Conservation (phyloP, 2,888 invertebrate genomes). For the Watsonalla binaria region DNA sequence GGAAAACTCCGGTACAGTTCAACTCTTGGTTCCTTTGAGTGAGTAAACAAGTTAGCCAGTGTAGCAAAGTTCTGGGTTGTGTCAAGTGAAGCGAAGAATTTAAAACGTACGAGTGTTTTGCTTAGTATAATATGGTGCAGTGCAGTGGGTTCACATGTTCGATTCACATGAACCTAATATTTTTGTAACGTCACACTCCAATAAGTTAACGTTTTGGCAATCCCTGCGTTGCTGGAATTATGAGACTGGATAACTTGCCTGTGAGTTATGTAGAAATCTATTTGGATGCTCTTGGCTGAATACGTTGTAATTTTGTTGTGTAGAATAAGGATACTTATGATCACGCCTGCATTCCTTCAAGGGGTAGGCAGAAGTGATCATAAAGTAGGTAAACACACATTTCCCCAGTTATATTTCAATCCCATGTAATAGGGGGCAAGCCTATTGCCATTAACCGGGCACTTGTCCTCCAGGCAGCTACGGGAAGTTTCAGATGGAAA, state of each 20-base stretch:
- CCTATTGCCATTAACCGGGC: too few species aligned
- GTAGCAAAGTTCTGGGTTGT: conserved; percentile 30
- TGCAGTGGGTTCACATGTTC: not conserved
- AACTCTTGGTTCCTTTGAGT: conserved; percentile 30
- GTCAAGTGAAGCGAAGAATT: conserved; percentile 30
- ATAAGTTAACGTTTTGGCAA: not conserved
- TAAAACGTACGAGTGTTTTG: conserved; percentile 15
- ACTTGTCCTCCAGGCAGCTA: too few species aligned
- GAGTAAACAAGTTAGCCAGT: conserved; percentile 30
- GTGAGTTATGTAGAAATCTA: not conserved
- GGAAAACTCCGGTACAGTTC: conserved; percentile 24
- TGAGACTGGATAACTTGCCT: not conserved
- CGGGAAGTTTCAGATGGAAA: too few species aligned
- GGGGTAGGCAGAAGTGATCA: too few species aligned
- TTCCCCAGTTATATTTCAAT: too few species aligned
- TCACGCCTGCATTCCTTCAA: too few species aligned
- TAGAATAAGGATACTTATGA: too few species aligned
- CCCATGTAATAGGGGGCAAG: too few species aligned
- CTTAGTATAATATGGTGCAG: not conserved
- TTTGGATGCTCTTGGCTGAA: not conserved
- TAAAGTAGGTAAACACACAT: too few species aligned
- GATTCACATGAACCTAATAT: not conserved
- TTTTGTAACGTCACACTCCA: not conserved
- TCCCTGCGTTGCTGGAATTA: not conserved
- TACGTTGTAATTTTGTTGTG: not conserved